These are phyloP conservation scores for Phengaris alcon DNA, from an alignment of 2,888 invertebrate genomes.

Conservation along the genomic window DNA sequence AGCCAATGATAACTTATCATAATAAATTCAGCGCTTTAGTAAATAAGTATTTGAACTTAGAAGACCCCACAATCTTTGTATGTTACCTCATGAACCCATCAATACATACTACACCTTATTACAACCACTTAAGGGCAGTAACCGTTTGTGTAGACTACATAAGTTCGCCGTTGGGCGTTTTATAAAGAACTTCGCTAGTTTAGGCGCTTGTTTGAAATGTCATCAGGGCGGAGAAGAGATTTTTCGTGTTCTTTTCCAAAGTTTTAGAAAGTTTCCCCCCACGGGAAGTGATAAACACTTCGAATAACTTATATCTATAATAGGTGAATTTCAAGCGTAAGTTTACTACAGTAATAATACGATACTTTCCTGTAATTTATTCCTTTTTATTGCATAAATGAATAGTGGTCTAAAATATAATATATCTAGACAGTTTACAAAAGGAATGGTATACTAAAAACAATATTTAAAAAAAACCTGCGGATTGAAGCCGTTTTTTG, in stretches of 20 bases:
- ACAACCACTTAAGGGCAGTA: background rate
- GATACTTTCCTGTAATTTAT: no score
- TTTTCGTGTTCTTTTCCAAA: conserved; percentile 35
- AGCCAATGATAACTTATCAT: background rate
- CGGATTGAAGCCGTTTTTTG: no score
- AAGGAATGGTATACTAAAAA: no score
- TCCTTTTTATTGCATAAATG: no score
- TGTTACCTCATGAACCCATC: background rate
- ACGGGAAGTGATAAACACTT: conserved; percentile 26
- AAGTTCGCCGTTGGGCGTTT: conserved; percentile 49
- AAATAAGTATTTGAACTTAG: background rate
- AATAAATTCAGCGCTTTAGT: background rate
- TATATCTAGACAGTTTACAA: no score
- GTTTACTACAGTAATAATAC: background rate
- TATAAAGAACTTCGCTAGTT: conserved; percentile 51
- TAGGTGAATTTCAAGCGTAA: background rate
- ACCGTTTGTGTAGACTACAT: background rate
- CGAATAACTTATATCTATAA: background rate
- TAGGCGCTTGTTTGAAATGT: conserved; percentile 54
- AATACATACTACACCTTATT: background rate
- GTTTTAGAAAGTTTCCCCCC: conserved; percentile 26
- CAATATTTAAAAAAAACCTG: no score
- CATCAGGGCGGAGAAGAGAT: conserved; percentile 42
- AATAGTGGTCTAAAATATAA: no score
- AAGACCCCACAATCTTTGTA: background rate